Base-by-base conservation (phyloP, 2,797 vertebrate species). In the Chaetodon trifasciatus region DNA sequence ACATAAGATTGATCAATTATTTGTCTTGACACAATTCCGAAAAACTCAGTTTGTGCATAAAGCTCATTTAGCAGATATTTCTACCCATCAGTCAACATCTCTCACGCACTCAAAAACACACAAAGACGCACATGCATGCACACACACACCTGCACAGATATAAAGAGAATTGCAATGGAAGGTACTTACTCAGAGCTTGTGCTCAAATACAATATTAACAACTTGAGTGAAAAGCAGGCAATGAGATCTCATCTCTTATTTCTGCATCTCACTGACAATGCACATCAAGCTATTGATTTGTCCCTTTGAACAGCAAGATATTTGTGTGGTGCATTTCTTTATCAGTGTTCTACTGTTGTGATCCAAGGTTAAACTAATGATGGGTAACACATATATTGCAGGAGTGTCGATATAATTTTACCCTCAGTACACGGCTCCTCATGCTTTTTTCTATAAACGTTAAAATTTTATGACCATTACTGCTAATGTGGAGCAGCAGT, bases 341-440 rank as follows among this genome's bases (percentile, higher is more conserved):
- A 55, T 60, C 49, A 67, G 74, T 21, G 17, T 3, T 40, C 8
- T 50, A 7, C 24, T 68, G 19, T 44, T 28, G 6, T 46, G 47
- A 79, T 3, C 28, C 40, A 44, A 61, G 24, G 72, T 81, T 46
- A 61, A 72, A 60, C 28, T 13, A 58, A 66, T n/a, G 17, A 32
- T 21, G 66, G 70, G 11, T 67, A 62, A 55, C 28, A 55, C 28
- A 50, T 52, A 12, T 15, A 64, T 16, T 53, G 50, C 28, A 40
- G 50, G 35, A 57, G 35, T 74, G 49, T 32, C 39, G 21, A 55
- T 17, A 50, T 5, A 23, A 55, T 60, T 62, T 61, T 55, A 56
- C 40, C 21, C 49, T 62, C 6, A n/a, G 21, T 32, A 4, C n/a
- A 71, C 23, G 23, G 16, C 17, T 66, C 21, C 21, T 23, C 52